Evolutionary conservation across 1,140 invertebrate species (phyloP).

Genomic region (Helicoverpa armigera): DNA sequence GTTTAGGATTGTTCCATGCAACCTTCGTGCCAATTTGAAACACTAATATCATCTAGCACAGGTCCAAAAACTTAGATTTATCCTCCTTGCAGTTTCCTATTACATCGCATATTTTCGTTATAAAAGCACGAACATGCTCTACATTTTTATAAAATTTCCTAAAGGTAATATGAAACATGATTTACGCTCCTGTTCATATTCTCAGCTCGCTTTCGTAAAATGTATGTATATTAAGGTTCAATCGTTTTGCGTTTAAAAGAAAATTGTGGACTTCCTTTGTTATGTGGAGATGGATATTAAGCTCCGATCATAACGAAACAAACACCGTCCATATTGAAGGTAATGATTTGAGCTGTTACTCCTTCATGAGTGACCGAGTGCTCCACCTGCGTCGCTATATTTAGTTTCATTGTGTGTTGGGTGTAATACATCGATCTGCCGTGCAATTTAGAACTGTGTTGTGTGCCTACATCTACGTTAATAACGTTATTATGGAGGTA

Average conservation of each 20-base stretch:
- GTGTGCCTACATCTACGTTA: constrained; percentile 51
- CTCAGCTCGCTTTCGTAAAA: constrained; percentile 13
- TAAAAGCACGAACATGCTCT: constrained; percentile 3
- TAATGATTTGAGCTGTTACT: constrained; percentile 62
- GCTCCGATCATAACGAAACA: constrained; percentile 32
- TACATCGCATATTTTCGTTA: constrained; percentile 2
- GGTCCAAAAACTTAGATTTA: background rate
- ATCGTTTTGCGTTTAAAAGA: constrained; percentile 9
- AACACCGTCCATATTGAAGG: constrained; percentile 40
- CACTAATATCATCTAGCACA: no score
- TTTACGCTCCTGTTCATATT: constrained; percentile 22
- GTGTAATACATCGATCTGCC: constrained; percentile 67
- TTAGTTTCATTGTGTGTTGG: constrained; percentile 81
- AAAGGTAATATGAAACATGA: constrained; percentile 18
- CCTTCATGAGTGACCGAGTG: constrained; percentile 65
- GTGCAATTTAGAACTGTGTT: constrained; percentile 60
- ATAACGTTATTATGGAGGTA: constrained; percentile 28
- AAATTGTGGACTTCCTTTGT: constrained; percentile 30
- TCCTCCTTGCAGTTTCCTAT: constrained; percentile 3
- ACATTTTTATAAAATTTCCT: constrained; percentile 32
- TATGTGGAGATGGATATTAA: constrained; percentile 26
- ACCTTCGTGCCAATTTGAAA: no score
- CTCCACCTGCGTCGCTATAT: constrained; percentile 78
- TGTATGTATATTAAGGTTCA: constrained; percentile 28
- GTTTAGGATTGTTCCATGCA: no score